phyloP scores from a whole-genome alignment of 2,888 invertebrate genomes.

The Scaptomyza reducta region DNA sequence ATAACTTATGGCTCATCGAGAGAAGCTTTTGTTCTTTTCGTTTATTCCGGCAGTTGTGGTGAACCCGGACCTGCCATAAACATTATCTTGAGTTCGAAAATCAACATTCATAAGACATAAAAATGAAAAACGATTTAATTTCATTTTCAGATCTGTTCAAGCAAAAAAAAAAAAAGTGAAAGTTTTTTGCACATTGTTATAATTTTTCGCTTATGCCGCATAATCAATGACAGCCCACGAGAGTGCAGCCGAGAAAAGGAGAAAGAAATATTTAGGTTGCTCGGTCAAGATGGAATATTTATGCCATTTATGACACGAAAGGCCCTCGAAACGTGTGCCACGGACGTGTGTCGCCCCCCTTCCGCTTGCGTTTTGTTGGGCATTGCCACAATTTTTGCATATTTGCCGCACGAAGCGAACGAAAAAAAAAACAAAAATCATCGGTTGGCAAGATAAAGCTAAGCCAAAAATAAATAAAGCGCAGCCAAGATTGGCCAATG shows the following conservation, averaged over 20 bases:
- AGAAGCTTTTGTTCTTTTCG: not conserved
- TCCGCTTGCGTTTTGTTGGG: slow-evolving; percentile 6
- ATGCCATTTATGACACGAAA: slow-evolving; percentile 80
- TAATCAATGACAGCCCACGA: slow-evolving; percentile 31
- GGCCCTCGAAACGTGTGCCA: slow-evolving; percentile 77
- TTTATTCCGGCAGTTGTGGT: slow-evolving; percentile 9
- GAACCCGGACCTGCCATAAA: slow-evolving; percentile 54
- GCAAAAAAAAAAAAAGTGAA: slow-evolving; percentile 60
- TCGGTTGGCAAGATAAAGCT: slow-evolving; percentile 65
- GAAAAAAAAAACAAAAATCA: slow-evolving; percentile 59
- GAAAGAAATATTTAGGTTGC: slow-evolving; percentile 72
- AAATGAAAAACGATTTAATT: slow-evolving; percentile 78
- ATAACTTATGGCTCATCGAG: not conserved
- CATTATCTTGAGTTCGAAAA: slow-evolving; percentile 30
- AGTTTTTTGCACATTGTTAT: slow-evolving; percentile 69
- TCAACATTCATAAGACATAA: slow-evolving; percentile 39
- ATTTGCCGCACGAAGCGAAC: slow-evolving; percentile 74
- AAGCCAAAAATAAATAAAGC: slow-evolving; percentile 49
- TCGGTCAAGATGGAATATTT: slow-evolving; percentile 78
- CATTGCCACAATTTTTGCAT: slow-evolving; percentile 73
- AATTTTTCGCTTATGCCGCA: slow-evolving; percentile 49
- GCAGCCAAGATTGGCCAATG: slow-evolving; percentile 51
- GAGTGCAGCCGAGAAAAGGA: slow-evolving; percentile 4
- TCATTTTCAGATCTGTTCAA: slow-evolving; percentile 59
- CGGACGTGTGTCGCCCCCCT: slow-evolving; percentile 33